These are phyloP conservation scores for Trachymyrmex cornetzi DNA, from an alignment of 1,140 invertebrate genomes.

Conservation along the genomic window DNA sequence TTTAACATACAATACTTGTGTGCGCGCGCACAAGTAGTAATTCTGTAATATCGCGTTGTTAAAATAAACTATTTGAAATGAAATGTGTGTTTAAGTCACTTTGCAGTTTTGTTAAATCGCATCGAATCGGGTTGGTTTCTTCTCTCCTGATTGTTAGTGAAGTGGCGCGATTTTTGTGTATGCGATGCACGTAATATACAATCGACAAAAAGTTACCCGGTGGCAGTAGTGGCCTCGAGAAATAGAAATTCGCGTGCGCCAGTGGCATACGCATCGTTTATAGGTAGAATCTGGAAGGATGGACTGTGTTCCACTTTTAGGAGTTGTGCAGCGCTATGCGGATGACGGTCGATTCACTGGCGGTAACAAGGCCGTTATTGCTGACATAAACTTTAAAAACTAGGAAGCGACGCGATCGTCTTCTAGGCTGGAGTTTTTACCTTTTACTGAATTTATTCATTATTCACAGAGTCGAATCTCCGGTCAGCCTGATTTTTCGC, in stretches of 20 bases:
- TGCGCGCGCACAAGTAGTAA: too few relatives aligned
- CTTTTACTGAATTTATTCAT: constrained; percentile 9
- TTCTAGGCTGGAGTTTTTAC: background rate
- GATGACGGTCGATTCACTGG: constrained; percentile 74
- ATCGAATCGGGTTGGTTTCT: background rate
- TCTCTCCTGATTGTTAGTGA: background rate
- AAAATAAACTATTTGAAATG: background rate
- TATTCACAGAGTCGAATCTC: background rate
- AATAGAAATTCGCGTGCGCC: constrained; percentile 83
- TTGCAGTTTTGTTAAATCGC: background rate
- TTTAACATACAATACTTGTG: background rate
- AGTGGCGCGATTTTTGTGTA: background rate
- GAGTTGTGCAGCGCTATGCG: constrained; percentile 77
- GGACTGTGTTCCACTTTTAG: constrained; percentile 84
- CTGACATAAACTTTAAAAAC: constrained; percentile 75
- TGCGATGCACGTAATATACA: constrained; percentile 34
- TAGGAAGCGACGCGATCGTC: constrained; percentile 73
- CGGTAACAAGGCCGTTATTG: constrained; percentile 78
- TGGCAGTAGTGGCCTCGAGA: constrained; percentile 76
- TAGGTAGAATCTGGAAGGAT: constrained; percentile 83
- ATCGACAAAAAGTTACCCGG: constrained; percentile 34
- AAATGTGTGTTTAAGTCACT: background rate
- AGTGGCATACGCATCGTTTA: constrained; percentile 77
- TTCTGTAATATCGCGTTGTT: background rate
- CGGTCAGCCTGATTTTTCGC: background rate